Percentiles rank a stretch among this genome's conserved stretches.
These are phyloP conservation scores for Stegodyphus mimosarum DNA, from an alignment of 1,140 invertebrate genomes.

Conservation along the genomic window DNA sequence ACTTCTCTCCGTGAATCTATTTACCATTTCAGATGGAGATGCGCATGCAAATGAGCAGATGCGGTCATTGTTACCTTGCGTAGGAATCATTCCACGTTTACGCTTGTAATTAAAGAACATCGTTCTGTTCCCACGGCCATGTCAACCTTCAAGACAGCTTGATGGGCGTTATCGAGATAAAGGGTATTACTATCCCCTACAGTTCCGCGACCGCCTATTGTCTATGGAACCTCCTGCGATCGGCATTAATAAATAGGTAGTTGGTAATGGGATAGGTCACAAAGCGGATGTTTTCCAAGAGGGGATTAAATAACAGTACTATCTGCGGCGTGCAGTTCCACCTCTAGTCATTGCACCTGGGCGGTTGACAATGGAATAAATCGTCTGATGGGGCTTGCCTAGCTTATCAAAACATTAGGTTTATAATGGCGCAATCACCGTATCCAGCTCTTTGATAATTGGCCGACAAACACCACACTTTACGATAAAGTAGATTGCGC, in stretches of 20 bases:
- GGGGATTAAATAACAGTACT: no score
- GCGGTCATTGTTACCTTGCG: constrained; percentile 14
- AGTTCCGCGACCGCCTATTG: background rate
- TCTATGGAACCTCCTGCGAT: background rate
- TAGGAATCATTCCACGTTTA: background rate
- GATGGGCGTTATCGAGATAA: constrained; percentile 19
- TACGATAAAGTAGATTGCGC: no score
- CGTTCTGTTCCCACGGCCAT: constrained; percentile 1
- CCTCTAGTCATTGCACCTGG: no score
- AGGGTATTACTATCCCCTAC: background rate
- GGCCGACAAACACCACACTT: no score
- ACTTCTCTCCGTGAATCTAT: background rate
- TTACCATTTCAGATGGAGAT: constrained; percentile 17
- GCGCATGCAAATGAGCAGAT: background rate
- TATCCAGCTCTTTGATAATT: no score
- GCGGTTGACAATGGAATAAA: no score
- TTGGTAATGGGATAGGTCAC: constrained; percentile 9
- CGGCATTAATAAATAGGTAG: constrained; percentile 15
- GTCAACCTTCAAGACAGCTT: constrained; percentile 14
- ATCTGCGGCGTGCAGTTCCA: no score
- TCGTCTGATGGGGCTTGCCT: no score
- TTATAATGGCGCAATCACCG: no score
- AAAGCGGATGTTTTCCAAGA: background rate
- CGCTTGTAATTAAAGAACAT: constrained; percentile 27
- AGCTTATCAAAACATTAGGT: no score